Evolutionary conservation across 2,888 invertebrate genomes (phyloP).

Genomic region (Diaprepes abbreviatus): DNA sequence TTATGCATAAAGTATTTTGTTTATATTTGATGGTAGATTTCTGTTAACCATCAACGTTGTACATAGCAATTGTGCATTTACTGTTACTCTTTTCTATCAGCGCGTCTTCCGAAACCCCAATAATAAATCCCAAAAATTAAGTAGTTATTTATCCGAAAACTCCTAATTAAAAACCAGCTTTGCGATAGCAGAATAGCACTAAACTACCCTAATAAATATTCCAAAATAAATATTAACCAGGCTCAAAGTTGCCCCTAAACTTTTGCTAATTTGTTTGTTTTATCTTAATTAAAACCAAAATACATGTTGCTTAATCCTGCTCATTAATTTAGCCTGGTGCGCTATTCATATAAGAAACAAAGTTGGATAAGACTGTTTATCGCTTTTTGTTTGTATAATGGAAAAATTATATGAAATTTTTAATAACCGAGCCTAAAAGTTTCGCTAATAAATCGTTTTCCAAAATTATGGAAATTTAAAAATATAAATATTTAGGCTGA

Average conservation of each 20-base stretch:
- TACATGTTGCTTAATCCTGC: constrained; percentile 22
- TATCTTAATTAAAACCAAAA: constrained; percentile 43
- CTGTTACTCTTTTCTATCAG: background rate
- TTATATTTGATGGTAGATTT: no score
- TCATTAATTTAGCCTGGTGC: constrained; percentile 27
- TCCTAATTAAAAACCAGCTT: constrained; percentile 25
- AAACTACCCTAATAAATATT: constrained; percentile 40
- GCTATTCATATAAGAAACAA: constrained; percentile 22
- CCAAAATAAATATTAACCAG: constrained; percentile 38
- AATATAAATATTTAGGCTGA: no score
- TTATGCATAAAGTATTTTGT: no score
- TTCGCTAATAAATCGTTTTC: background rate
- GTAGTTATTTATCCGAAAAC: constrained; percentile 10
- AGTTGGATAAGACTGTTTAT: constrained; percentile 7
- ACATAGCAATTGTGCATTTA: no score
- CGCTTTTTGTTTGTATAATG: background rate
- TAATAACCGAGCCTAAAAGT: background rate
- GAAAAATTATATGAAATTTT: constrained; percentile 1
- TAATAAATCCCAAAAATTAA: constrained; percentile 31
- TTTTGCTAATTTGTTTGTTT: constrained; percentile 40
- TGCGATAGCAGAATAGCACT: constrained; percentile 16
- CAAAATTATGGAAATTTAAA: background rate
- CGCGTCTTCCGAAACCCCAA: background rate
- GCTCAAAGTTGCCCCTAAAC: constrained; percentile 34
- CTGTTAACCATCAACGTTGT: no score